These are phyloP conservation scores for Mesoligia furuncula DNA, from an alignment of 2,888 invertebrate species.

Conservation along the genomic window DNA sequence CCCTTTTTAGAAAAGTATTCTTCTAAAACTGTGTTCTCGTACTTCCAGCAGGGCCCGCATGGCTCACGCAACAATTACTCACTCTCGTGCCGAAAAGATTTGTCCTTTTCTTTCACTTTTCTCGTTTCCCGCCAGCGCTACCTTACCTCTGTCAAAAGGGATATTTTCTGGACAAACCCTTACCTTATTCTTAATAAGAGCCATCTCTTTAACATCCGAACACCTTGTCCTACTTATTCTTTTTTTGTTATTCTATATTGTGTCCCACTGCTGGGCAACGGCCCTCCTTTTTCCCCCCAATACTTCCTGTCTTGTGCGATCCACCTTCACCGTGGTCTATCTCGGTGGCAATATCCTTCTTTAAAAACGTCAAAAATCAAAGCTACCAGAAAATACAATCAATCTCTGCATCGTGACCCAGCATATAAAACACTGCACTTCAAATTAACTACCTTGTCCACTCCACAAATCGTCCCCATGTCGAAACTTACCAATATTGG, in stretches of 20 bases:
- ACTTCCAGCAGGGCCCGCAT: not conserved
- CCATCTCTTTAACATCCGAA: not conserved
- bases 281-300: not conserved
- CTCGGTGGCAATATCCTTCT: not conserved
- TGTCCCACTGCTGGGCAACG: not conserved
- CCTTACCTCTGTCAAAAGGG: not conserved
- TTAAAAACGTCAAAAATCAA: not conserved
- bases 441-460: not conserved
- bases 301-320: not conserved
- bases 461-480: slow-evolving; percentile 5
- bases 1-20: not conserved
- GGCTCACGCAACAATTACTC: not conserved
- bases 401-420: not conserved
- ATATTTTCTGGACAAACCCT: not conserved
- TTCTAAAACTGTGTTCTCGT: not conserved
- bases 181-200: not conserved
- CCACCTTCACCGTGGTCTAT: not conserved
- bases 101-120: not conserved
- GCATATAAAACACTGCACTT: slow-evolving; percentile 24
- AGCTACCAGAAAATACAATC: not conserved
- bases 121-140: not conserved
- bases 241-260: not conserved
- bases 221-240: too few relatives aligned
- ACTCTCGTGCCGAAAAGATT: not conserved
- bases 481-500: slow-evolving; percentile 9